These are phyloP conservation scores for Heliconius himera DNA, from an alignment of 1,140 invertebrate species.

Conservation along the genomic window DNA sequence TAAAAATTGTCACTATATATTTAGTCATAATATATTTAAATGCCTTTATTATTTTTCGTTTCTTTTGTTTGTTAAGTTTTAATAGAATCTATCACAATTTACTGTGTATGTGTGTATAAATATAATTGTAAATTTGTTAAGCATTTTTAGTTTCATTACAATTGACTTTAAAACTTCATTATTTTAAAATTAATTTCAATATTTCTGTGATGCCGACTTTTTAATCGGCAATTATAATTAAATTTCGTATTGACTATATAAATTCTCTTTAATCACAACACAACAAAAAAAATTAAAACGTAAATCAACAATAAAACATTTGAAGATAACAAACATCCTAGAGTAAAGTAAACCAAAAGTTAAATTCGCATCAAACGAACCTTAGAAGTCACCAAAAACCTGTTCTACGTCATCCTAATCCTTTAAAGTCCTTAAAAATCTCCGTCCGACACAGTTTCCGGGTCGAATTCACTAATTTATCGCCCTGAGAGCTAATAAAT, in stretches of 20 bases:
- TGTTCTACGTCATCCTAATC: constrained; percentile 9
- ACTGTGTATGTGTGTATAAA: not conserved
- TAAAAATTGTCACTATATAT: not conserved
- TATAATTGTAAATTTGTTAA: not conserved
- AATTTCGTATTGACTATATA: not conserved
- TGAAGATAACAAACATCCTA: not conserved
- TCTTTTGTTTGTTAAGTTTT: no score
- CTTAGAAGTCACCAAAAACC: constrained; percentile 12
- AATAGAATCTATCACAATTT: no score
- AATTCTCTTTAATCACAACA: not conserved
- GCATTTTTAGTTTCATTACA: not conserved
- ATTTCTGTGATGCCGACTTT: not conserved
- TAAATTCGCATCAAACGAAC: not conserved
- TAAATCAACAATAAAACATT: not conserved
- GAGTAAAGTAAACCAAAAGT: not conserved
- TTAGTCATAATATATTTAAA: not conserved
- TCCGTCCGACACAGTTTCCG: constrained; percentile 67
- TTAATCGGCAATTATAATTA: no score
- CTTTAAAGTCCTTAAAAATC: constrained; percentile 46
- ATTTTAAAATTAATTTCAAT: not conserved
- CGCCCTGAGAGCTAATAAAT: constrained; percentile 75
- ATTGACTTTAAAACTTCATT: not conserved
- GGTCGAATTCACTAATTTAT: constrained; percentile 78
- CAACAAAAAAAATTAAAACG: not conserved
- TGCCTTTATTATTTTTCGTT: no score